Percentiles rank a stretch among this genome's conserved stretches.
Evolutionary conservation across 2,113 vertebrate genomes (phyloP).

Genomic region (Oryzias woworae): DNA sequence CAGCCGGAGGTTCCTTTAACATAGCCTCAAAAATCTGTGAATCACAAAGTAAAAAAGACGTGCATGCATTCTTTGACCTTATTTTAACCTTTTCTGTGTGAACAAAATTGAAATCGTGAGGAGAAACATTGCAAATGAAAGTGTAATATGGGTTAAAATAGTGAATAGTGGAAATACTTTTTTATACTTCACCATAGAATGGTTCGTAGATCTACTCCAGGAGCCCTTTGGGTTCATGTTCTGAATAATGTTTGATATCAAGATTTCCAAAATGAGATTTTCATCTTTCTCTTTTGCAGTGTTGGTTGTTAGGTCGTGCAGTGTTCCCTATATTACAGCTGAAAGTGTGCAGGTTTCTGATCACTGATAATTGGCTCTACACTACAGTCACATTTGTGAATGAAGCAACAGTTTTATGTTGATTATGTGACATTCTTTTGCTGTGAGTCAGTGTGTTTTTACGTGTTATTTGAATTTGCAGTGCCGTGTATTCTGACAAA

Average conservation of each 20-base stretch:
- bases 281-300: not conserved
- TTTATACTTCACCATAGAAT: too few species aligned
- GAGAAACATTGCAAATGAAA: too few species aligned
- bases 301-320: not conserved
- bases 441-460: not conserved
- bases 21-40: too few species aligned
- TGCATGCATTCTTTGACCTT: too few species aligned
- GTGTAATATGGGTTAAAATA: too few species aligned
- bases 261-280: slow-evolving; percentile 2
- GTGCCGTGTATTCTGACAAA: not conserved
- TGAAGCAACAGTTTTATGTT: slow-evolving; percentile 5
- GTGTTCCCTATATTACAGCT: not conserved
- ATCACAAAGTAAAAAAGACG: too few species aligned
- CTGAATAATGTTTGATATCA: not conserved
- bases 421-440: not conserved
- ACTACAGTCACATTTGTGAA: not conserved
- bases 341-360: slow-evolving; percentile 5
- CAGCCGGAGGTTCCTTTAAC: too few species aligned
- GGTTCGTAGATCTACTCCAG: too few species aligned
- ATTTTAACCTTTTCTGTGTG: too few species aligned
- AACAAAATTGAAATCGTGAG: too few species aligned
- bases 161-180: too few species aligned
- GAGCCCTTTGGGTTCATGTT: too few species aligned
- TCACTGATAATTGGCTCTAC: not conserved
- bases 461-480: slow-evolving; percentile 5